Conservation (phyloP, 2,888 invertebrate genomes). For the Zygothrica quintamaculata region DNA sequence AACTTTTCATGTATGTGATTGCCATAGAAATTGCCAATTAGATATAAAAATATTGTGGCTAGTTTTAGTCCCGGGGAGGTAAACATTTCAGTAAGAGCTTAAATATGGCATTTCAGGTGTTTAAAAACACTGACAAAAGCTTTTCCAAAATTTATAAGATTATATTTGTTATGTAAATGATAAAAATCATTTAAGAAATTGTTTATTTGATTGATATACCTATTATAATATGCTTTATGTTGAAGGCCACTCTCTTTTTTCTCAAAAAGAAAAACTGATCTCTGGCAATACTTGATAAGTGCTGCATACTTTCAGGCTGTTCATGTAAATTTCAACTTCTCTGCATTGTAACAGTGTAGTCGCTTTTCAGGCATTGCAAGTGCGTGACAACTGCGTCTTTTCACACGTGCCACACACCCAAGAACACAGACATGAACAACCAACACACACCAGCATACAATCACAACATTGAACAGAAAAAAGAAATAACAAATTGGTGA, state of each 20-base stretch:
- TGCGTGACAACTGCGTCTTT: conserved; percentile 56
- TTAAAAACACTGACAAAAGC: conserved; percentile 21
- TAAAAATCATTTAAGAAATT: no score
- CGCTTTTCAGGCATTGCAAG: conserved; percentile 10
- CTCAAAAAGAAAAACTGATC: no score
- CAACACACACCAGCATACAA: conserved; percentile 13
- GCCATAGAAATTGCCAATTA: conserved; percentile 70
- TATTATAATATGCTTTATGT: no score
- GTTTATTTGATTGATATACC: no score
- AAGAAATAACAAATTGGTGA: conserved; percentile 13
- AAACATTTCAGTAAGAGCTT: background rate
- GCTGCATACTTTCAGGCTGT: conserved; percentile 59
- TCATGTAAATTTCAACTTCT: conserved; percentile 15
- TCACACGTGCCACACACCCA: conserved; percentile 61
- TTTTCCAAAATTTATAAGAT: no score
- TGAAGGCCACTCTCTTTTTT: background rate
- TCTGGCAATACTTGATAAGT: no score
- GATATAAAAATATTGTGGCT: conserved; percentile 69
- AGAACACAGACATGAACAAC: conserved; percentile 10
- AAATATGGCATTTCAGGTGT: conserved; percentile 1
- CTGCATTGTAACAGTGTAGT: conserved; percentile 33
- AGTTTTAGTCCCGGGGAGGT: conserved; percentile 17
- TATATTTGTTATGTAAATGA: background rate
- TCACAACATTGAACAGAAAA: conserved; percentile 2
- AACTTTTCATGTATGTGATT: conserved; percentile 36